A percentile compares a stretch with the other conserved stretches of the same genome.
Evolutionary conservation across 2,113 vertebrate genomes (phyloP).

Genomic region (Acinonyx jubatus): DNA sequence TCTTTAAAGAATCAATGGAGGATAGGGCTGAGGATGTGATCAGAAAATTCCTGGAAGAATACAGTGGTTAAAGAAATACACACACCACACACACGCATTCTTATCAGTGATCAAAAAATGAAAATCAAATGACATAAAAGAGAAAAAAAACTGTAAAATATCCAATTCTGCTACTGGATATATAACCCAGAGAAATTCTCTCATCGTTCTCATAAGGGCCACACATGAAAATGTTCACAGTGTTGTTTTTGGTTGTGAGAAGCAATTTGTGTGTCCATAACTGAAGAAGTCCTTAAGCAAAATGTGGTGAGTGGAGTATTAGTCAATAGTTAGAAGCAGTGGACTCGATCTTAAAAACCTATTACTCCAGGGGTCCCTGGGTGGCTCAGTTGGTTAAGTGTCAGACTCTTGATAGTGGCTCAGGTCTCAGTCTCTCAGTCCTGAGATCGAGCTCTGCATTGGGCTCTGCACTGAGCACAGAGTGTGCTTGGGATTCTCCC

Average conservation of each 20-base stretch:
- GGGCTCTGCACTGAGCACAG: too few relatives aligned
- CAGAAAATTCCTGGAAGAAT: slow-evolving; percentile 45
- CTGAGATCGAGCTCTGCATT: too few relatives aligned
- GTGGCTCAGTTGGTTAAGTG: too few relatives aligned
- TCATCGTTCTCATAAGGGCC: neutral
- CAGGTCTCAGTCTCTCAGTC: too few relatives aligned
- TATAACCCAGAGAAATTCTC: neutral
- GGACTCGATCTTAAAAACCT: slow-evolving; percentile 14
- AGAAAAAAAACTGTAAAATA: slow-evolving; percentile 13
- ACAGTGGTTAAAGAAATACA: slow-evolving; percentile 31
- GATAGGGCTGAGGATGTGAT: slow-evolving; percentile 26
- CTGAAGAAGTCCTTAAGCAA: slow-evolving; percentile 18
- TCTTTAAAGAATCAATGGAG: slow-evolving; percentile 54
- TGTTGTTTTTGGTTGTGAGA: neutral
- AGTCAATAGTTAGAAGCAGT: neutral
- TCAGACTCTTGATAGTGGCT: too few relatives aligned
- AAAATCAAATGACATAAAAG: slow-evolving; percentile 6
- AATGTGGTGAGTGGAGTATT: neutral
- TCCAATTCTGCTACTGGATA: neutral
- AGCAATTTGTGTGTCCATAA: neutral
- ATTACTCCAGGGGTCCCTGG: neutral
- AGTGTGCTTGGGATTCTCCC: too few relatives aligned
- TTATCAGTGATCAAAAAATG: slow-evolving; percentile 30
- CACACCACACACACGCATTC: neutral
- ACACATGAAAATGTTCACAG: neutral